Conservation (phyloP, 1,140 invertebrate species). For the Bathynomus jamesi region DNA sequence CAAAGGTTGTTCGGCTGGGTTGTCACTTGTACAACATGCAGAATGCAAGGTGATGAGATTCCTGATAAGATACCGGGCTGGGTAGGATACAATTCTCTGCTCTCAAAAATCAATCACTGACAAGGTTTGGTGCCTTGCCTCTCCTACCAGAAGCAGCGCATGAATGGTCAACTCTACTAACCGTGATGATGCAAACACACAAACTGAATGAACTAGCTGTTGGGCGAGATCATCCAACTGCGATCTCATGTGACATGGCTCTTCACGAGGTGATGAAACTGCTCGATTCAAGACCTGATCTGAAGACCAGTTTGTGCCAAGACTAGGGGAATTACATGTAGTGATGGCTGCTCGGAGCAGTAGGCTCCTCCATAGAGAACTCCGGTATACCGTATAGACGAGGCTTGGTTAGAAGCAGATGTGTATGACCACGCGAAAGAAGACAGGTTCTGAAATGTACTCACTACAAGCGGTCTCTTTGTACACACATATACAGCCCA, state of each 20-base stretch:
- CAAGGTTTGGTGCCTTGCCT: slow-evolving; percentile 23
- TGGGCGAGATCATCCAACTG: slow-evolving; percentile 25
- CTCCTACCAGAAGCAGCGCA: slow-evolving; percentile 30
- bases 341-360: slow-evolving; percentile 4
- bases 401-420: slow-evolving; percentile 10
- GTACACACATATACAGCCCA: slow-evolving; percentile 4
- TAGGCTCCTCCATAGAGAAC: slow-evolving; percentile 8
- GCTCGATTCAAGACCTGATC: no score
- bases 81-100: no score
- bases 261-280: slow-evolving; percentile 16
- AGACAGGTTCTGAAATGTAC: slow-evolving; percentile 5
- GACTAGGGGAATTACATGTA: slow-evolving; percentile 32
- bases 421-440: slow-evolving; percentile 5
- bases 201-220: slow-evolving; percentile 25
- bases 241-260: slow-evolving; percentile 25
- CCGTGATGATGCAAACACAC: slow-evolving; percentile 15
- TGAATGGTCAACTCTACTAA: slow-evolving; percentile 31
- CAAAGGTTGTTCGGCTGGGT: no score
- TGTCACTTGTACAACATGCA: no score
- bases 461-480: slow-evolving; percentile 6
- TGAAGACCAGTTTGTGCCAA: slow-evolving; percentile 23
- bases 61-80: no score
- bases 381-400: slow-evolving; percentile 5
- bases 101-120: slow-evolving; percentile 13
- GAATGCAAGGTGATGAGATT: no score